Percentiles rank a stretch among this genome's conserved stretches.
Evolutionary conservation across 2,113 vertebrate species (phyloP).

Genomic region (Anoplopoma fimbria): DNA sequence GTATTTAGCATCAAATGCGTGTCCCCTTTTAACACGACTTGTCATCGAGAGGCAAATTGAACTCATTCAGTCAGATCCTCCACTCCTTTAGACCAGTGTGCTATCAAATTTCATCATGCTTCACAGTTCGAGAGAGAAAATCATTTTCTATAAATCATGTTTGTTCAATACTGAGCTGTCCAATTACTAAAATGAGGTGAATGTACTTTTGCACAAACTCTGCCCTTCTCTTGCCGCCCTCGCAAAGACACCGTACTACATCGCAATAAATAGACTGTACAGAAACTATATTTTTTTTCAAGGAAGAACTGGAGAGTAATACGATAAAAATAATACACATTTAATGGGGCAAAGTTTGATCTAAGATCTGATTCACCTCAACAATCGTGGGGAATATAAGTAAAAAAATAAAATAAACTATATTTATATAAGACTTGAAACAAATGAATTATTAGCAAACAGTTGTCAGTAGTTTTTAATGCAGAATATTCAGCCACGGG

Average conservation of each 20-base stretch:
- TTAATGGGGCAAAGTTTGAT: background rate
- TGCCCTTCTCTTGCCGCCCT: conserved; percentile 1
- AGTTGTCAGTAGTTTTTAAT: background rate
- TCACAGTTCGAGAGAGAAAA: conserved; percentile 42
- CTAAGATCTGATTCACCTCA: background rate
- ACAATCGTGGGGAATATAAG: background rate
- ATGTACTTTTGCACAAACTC: background rate
- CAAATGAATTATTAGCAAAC: conserved; percentile 15
- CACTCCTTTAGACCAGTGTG: conserved; percentile 26
- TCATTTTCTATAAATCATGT: conserved; percentile 65
- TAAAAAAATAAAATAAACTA: background rate
- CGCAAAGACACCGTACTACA: background rate
- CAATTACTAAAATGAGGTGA: conserved; percentile 47
- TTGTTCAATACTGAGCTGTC: conserved; percentile 53
- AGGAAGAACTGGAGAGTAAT: background rate
- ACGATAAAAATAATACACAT: background rate
- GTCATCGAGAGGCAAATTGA: conserved; percentile 51
- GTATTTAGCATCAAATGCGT: background rate
- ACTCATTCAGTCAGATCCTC: conserved; percentile 40
- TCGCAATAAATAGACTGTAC: background rate
- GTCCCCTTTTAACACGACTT: conserved; percentile 12
- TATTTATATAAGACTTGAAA: background rate
- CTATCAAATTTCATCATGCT: conserved; percentile 45
- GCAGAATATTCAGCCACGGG: background rate
- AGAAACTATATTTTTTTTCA: conserved; percentile 11